Conservation (phyloP, 2,797 vertebrate genomes). For the Mallotus villosus region DNA sequence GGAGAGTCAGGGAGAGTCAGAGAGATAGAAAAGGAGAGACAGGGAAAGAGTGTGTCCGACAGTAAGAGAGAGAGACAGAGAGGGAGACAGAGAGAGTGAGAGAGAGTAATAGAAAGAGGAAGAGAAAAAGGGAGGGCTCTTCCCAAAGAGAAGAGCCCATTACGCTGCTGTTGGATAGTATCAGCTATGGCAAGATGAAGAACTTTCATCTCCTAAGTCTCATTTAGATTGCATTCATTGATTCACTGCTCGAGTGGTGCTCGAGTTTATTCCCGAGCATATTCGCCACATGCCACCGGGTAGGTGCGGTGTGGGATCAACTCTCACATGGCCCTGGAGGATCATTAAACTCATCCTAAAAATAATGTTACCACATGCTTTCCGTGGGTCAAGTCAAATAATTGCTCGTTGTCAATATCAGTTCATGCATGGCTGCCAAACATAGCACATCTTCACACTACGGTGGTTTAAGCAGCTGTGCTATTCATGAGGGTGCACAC, state of each 20-base stretch:
- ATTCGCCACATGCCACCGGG: constrained; percentile 26
- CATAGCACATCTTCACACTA: no score
- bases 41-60: neutral
- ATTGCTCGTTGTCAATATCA: no score
- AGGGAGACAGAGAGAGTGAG: neutral
- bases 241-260: constrained; percentile 58
- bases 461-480: no score
- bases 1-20: no score
- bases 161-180: constrained; percentile 46
- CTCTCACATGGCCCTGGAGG: constrained; percentile 9
- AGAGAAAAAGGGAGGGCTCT: neutral
- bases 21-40: neutral
- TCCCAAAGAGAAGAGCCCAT: constrained; percentile 8
- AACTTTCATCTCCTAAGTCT: constrained; percentile 58
- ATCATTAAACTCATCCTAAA: neutral
- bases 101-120: neutral
- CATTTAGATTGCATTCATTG: constrained; percentile 59
- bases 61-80: neutral
- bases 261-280: constrained; percentile 59
- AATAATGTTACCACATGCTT: neutral
- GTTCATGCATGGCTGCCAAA: no score
- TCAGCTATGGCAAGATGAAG: constrained; percentile 48
- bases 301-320: constrained; percentile 20
- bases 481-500: no score
- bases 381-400: constrained; percentile 1